Percentiles rank a stretch among this genome's conserved stretches.
Evolutionary conservation across 2,113 vertebrate genomes (phyloP).

Genomic region (Strix uralensis): DNA sequence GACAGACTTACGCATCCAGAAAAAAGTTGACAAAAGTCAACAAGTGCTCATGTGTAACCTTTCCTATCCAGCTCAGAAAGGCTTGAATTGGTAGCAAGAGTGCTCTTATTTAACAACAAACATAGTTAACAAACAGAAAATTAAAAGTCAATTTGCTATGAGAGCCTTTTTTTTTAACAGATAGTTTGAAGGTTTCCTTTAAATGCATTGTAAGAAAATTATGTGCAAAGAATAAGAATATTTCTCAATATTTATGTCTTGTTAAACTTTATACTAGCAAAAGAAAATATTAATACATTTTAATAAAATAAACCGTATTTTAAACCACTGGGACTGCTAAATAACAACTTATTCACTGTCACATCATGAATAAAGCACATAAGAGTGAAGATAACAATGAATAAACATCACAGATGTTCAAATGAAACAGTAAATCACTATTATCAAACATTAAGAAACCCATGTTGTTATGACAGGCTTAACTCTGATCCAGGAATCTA

Average conservation of each 20-base stretch:
- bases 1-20: neutral
- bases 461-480: neutral
- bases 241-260: neutral
- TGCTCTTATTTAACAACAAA: neutral
- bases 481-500: constrained; percentile 8
- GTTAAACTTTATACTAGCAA: neutral
- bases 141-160: neutral
- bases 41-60: neutral
- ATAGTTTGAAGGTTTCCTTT: neutral
- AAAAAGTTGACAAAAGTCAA: neutral
- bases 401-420: constrained; percentile 26
- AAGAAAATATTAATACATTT: neutral
- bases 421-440: constrained; percentile 31
- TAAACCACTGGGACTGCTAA: neutral
- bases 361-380: neutral
- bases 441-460: constrained; percentile 11
- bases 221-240: neutral
- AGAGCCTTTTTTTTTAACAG: neutral
- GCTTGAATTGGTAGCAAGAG: neutral
- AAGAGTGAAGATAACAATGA: constrained; percentile 1
- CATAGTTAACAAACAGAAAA: neutral
- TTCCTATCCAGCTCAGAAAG: neutral
- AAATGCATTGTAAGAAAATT: neutral
- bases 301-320: neutral
- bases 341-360: neutral